These are phyloP conservation scores for Macrosteles quadrilineatus DNA, from an alignment of 1,140 invertebrate species.

Conservation along the genomic window DNA sequence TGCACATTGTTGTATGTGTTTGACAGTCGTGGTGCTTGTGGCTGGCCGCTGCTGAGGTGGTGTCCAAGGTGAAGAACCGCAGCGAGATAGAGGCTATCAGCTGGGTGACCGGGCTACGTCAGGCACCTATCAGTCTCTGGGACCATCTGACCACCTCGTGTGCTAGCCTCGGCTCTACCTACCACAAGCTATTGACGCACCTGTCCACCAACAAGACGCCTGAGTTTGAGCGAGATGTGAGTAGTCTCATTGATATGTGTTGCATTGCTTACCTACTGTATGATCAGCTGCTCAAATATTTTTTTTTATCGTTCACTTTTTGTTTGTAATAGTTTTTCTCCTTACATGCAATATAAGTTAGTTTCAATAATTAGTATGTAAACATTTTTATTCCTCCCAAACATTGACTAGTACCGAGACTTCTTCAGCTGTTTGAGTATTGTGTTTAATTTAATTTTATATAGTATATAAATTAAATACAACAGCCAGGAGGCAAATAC, in stretches of 20 bases:
- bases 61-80: constrained; percentile 3
- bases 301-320: background rate
- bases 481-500: too few species aligned
- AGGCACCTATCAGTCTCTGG: background rate
- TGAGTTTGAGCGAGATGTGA: constrained; percentile 12
- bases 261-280: background rate
- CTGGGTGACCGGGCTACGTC: background rate
- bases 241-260: background rate
- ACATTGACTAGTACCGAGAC: too few species aligned
- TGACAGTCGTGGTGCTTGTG: background rate
- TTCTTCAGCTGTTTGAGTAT: too few species aligned
- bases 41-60: background rate
- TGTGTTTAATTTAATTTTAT: too few species aligned
- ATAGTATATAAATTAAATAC: too few species aligned
- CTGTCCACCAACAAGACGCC: constrained; percentile 3
- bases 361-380: background rate
- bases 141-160: background rate
- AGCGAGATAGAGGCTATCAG: background rate
- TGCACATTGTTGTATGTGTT: too few species aligned
- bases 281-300: background rate
- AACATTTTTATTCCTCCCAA: too few species aligned
- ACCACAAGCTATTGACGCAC: background rate
- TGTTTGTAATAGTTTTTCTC: background rate
- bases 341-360: background rate
- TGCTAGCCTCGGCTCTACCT: background rate